Evolutionary conservation across 2,888 invertebrate species (phyloP), one percentile per base, ranked within the genome.

Genomic region (Leptopilina drosophilae): DNA sequence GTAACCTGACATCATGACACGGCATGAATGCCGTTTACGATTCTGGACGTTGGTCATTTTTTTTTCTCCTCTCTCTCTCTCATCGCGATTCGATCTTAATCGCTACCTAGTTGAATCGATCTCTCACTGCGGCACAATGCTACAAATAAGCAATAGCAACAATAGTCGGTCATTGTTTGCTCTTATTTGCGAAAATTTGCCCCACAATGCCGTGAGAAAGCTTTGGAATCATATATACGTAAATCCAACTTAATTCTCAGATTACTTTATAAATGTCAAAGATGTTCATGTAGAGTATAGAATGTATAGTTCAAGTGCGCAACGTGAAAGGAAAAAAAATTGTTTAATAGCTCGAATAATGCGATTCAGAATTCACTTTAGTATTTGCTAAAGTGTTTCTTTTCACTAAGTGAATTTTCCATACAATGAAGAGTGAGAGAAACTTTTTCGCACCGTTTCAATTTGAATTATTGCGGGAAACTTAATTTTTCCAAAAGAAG

Each of bases 241-340:
- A 26, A 69, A 69, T 69, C 53, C 69, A 53, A 53, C 53, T 20
- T 65, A 20, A 64, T 33, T 53, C 79, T 73, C 80, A 78, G 76
- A 69, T 78, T 81, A 78, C 78, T 77, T 69, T 76, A 33, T 33
- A 33, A 2, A 33, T 78, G 80, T 80, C 79, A 80, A 82, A 11
- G 80, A 82, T 76, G 78, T 77, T 33, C 33, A 33, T 33, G 33
- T 33, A 33, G 33, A 33, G 33, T 20, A 20, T 33, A 33, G 33
- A 3, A 33, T 5, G 33, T 20, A 20, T 20, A 20, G 20, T 33
- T 33, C 33, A 33, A 33, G 33, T 33, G 33, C 33, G 33, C 33
- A 33, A 33, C 33, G 33, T 33, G 33, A 33, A 33, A 5, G 33
- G 5, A 33, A 4, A 33, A 33, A 33, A 33, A 4, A 4, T 33